These are phyloP conservation scores for Drosophila tripunctata DNA, from an alignment of 2,888 invertebrate species.

Conservation along the genomic window DNA sequence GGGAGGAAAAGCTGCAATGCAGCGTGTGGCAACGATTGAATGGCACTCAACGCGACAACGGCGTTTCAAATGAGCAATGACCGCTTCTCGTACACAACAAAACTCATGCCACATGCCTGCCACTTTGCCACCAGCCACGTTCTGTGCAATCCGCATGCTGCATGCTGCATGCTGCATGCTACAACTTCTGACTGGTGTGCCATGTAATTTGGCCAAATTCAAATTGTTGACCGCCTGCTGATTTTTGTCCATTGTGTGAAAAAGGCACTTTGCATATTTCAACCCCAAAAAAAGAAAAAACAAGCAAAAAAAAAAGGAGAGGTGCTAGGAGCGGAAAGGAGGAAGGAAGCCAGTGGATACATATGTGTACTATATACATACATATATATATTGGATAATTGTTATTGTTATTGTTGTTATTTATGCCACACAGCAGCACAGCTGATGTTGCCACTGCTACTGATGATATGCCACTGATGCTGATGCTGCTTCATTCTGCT, in stretches of 20 bases:
- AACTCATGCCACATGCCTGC: conserved; percentile 16
- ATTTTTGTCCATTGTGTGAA: conserved; percentile 45
- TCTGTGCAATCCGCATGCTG: neutral
- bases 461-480: neutral
- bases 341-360: no score
- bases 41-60: conserved; percentile 8
- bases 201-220: conserved; percentile 31
- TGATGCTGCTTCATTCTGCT: conserved; percentile 18
- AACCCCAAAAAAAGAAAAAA: neutral
- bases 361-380: no score
- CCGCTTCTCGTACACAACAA: neutral
- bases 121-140: no score
- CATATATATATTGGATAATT: conserved; percentile 31
- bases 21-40: neutral
- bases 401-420: conserved; percentile 70
- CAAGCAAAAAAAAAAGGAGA: neutral
- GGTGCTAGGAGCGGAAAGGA: no score
- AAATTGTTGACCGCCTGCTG: conserved; percentile 47
- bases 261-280: conserved; percentile 33
- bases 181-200: neutral
- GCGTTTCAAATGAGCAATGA: conserved; percentile 39
- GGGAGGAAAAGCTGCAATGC: conserved; percentile 16
- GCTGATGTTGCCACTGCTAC: conserved; percentile 28
- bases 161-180: conserved; percentile 5
- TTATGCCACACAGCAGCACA: conserved; percentile 35